Evolutionary conservation across 2,888 invertebrate genomes (phyloP), one percentile per base, ranked within the genome.

Genomic region (Magallana nippona): DNA sequence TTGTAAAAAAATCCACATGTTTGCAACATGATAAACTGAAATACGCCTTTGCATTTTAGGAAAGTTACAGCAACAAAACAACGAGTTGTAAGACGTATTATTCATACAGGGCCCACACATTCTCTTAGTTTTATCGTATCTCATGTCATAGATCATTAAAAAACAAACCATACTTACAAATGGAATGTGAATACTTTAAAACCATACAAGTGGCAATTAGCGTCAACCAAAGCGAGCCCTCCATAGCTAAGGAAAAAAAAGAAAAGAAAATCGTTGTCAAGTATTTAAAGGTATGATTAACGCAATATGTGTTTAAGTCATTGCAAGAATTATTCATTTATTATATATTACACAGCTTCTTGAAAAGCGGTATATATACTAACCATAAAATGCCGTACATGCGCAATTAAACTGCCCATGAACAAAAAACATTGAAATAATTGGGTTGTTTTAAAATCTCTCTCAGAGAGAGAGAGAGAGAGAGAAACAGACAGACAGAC

Each of bases 161-260:
- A 22, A 63, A 44, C 44, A 71, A 71, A 71, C 71, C 22, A 71
- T 71, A 71, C 71, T 71, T 71, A 71, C 71, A 71, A 71, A 71
- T 71, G 71, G 71, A 71, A 71, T 71, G 71, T 71, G 71, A 71
- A 71, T 22, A 27, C 71, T 71, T 71, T 19, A 71, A 32, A 15
- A 71, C 11, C 15, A 71, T 22, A 27, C 71, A 71, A 71, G 71
- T 71, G 22, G 71, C 71, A 13, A 71, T 71, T 71, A 71, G 22
- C 71, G 71, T 71, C 71, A 71, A 71, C 71, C 71, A 71, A 71
- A 71, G 71, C 71, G 71, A 71, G 10, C 71, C 27, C 71, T 71
- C 71, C 71, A 71, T 71, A 22, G 71, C 71, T 71, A 71, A 8
- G 32, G 1, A 71, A 27, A 15, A 27, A 15, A 3, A 71, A 71